phyloP scores from a whole-genome alignment of 2,797 vertebrate species.

The Sebastes iracundus region DNA sequence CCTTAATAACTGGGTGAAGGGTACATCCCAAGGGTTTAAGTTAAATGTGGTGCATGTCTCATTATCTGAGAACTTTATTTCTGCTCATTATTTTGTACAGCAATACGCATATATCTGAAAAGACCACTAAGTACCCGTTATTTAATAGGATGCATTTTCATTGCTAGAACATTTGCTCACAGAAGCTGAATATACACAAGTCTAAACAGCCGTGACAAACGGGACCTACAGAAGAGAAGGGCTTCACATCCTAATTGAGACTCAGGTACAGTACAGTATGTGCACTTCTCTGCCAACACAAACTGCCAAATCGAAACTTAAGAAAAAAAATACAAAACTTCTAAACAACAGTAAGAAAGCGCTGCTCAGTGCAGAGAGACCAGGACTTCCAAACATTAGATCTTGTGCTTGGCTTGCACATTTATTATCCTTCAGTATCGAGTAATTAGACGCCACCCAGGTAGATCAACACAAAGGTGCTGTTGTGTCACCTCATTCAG shows the following conservation, averaged over 20 bases:
- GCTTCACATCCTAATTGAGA: constrained; percentile 27
- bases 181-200: not conserved
- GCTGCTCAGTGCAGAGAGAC: not conserved
- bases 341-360: constrained; percentile 21
- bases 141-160: not conserved
- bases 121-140: not conserved
- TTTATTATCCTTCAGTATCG: constrained; percentile 37
- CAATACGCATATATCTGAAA: not conserved
- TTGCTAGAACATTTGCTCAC: constrained; percentile 5
- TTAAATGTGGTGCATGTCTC: not conserved
- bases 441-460: constrained; percentile 40
- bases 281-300: constrained; percentile 26
- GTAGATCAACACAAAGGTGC: constrained; percentile 41
- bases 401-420: constrained; percentile 33
- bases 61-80: constrained; percentile 14
- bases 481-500: constrained; percentile 24
- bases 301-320: constrained; percentile 35
- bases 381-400: constrained; percentile 4
- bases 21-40: not conserved
- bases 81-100: constrained; percentile 6
- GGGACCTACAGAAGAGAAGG: not conserved
- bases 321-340: constrained; percentile 20
- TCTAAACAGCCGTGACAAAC: not conserved
- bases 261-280: constrained; percentile 36
- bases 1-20: constrained; percentile 4